Percentiles rank a stretch among this genome's conserved stretches.
Conservation (phyloP, 2,113 vertebrate species). For the Tachysurus fulvidraco region DNA sequence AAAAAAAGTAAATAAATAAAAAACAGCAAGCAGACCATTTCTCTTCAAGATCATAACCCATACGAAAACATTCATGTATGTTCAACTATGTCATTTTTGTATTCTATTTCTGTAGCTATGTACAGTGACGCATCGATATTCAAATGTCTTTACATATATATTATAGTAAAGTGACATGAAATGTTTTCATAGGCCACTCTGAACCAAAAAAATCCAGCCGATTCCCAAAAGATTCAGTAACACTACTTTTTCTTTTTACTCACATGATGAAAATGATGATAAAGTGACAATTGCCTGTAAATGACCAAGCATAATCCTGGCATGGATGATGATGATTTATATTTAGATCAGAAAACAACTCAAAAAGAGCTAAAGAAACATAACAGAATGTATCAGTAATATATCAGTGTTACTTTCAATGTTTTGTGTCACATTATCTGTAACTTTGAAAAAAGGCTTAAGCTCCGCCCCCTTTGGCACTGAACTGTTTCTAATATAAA, state of each 20-base stretch:
- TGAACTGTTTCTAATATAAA: not conserved
- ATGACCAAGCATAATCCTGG: not conserved
- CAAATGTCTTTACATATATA: not conserved
- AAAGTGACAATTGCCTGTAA: not conserved
- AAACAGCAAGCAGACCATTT: slow-evolving; percentile 27
- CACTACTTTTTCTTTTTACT: not conserved
- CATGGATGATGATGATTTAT: not conserved
- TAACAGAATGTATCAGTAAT: not conserved
- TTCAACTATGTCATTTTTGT: slow-evolving; percentile 1
- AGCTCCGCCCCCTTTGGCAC: too few species aligned
- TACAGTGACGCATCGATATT: not conserved
- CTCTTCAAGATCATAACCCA: slow-evolving; percentile 8
- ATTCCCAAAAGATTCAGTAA: not conserved
- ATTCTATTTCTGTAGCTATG: slow-evolving; percentile 1
- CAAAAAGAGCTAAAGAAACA: not conserved
- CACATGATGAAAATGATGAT: not conserved
- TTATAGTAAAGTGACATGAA: not conserved
- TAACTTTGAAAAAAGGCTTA: not conserved
- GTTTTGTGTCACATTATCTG: not conserved
- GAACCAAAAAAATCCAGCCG: not conserved
- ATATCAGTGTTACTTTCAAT: not conserved
- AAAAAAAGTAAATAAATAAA: not conserved
- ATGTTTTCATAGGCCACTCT: not conserved
- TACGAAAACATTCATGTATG: slow-evolving; percentile 13
- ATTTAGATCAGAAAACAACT: not conserved